These are phyloP conservation scores for Nemotelus pantherinus DNA, from an alignment of 2,888 invertebrate genomes.

Conservation along the genomic window DNA sequence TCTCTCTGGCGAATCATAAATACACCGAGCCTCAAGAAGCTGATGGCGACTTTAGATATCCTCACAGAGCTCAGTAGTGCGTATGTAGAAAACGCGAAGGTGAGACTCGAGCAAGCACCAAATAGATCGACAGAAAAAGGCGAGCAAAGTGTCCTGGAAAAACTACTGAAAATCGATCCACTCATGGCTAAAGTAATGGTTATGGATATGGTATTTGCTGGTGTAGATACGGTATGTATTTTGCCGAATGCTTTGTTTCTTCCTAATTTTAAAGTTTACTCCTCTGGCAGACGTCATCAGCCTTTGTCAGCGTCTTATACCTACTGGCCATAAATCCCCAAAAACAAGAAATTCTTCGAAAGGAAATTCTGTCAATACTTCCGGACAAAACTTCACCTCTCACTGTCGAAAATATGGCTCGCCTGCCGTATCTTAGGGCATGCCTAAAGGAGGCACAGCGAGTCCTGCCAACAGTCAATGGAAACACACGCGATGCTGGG, in stretches of 20 bases:
- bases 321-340: constrained; percentile 72
- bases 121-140: constrained; percentile 59
- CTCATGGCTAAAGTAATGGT: constrained; percentile 75
- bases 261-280: constrained; percentile 51
- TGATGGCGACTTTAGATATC: constrained; percentile 57
- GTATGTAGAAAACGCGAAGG: constrained; percentile 62
- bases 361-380: constrained; percentile 67
- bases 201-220: constrained; percentile 77
- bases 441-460: constrained; percentile 80
- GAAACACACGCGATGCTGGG: constrained; percentile 68
- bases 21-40: constrained; percentile 57
- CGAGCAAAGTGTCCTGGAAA: constrained; percentile 72
- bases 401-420: constrained; percentile 64
- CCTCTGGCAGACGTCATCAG: constrained; percentile 63
- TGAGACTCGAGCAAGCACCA: constrained; percentile 51
- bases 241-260: background rate
- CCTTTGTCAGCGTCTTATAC: constrained; percentile 67
- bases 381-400: constrained; percentile 61
- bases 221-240: constrained; percentile 75
- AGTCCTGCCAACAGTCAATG: constrained; percentile 70
- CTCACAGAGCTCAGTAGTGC: constrained; percentile 59
- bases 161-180: constrained; percentile 70
- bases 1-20: constrained; percentile 59
- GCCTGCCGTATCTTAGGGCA: constrained; percentile 73
- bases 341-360: constrained; percentile 72